A percentile compares a stretch with the other conserved stretches of the same genome.
Conservation (phyloP, 2,797 vertebrate species). For the Crossoptilon crossoptilon region DNA sequence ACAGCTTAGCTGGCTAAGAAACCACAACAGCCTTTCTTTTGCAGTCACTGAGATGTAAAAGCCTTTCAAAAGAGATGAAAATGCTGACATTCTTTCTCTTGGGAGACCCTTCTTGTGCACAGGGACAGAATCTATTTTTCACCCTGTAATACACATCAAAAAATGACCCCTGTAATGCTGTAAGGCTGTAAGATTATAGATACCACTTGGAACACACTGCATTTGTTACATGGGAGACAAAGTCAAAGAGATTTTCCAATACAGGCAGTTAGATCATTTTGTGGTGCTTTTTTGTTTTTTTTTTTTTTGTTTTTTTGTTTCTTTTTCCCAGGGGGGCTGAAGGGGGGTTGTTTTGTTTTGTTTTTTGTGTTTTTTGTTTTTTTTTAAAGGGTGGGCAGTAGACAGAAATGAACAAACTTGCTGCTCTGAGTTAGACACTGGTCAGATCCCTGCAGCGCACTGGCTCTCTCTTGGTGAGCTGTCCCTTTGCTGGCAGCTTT, state of each 20-base stretch:
- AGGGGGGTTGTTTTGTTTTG: not conserved
- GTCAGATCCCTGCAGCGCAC: not conserved
- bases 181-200: not conserved
- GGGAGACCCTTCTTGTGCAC: not conserved
- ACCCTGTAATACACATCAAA: not conserved
- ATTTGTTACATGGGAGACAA: not conserved
- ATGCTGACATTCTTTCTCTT: not conserved
- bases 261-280: not conserved
- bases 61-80: not conserved
- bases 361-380: not conserved
- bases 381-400: not conserved
- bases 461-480: not conserved
- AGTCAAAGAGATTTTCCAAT: not conserved
- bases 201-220: not conserved
- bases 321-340: not conserved
- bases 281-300: rapidly evolving
- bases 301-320: not conserved
- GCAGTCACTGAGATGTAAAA: not conserved
- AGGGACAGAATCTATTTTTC: not conserved
- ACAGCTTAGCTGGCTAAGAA: constrained; percentile 4
- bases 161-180: not conserved
- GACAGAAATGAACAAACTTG: not conserved
- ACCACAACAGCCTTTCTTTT: not conserved
- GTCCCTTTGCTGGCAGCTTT: not conserved
- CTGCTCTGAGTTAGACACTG: not conserved